phyloP scores from a whole-genome alignment of 2,888 invertebrate species.

The Thecocarcelia acutangulata region DNA sequence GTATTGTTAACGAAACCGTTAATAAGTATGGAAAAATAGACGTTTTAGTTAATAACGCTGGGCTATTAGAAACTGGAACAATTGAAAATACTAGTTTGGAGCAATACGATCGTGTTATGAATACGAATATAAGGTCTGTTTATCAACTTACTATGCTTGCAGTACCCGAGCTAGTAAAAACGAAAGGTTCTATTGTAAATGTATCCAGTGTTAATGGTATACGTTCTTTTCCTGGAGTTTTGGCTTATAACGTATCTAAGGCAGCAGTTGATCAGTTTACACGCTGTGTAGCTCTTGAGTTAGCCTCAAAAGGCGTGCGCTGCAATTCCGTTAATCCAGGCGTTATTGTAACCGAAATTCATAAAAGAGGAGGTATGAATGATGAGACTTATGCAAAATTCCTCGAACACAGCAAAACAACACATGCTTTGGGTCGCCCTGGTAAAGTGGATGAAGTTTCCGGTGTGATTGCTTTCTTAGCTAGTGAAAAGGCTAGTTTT shows the following conservation, averaged over 20 bases:
- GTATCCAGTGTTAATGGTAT: conserved; percentile 97
- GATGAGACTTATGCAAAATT: conserved; percentile 92
- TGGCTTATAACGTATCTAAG: conserved; percentile 96
- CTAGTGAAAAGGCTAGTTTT: conserved; percentile 92
- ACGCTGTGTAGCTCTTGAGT: conserved; percentile 93
- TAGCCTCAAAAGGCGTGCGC: conserved; percentile 90
- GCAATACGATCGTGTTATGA: conserved; percentile 94
- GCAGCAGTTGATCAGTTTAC: conserved; percentile 97
- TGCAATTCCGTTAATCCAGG: conserved; percentile 96
- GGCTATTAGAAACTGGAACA: conserved; percentile 89
- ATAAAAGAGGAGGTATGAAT: conserved; percentile 92
- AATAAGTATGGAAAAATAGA: conserved; percentile 89
- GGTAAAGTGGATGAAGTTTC: conserved; percentile 94
- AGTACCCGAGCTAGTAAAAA: conserved; percentile 90
- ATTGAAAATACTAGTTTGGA: conserved; percentile 93
- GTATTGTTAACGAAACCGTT: conserved; percentile 87
- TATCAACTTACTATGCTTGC: conserved; percentile 93
- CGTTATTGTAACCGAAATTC: conserved; percentile 93
- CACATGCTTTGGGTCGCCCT: conserved; percentile 95
- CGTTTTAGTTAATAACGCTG: conserved; percentile 95
- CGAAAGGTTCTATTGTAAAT: conserved; percentile 96
- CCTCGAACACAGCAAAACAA: conserved; percentile 90
- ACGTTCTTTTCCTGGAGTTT: conserved; percentile 92
- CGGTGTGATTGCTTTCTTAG: conserved; percentile 93
- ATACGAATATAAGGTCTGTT: conserved; percentile 92